Percentiles rank a stretch among this genome's conserved stretches.
Evolutionary conservation across 2,113 vertebrate species (phyloP).

Genomic region (Prietella phreatophila): DNA sequence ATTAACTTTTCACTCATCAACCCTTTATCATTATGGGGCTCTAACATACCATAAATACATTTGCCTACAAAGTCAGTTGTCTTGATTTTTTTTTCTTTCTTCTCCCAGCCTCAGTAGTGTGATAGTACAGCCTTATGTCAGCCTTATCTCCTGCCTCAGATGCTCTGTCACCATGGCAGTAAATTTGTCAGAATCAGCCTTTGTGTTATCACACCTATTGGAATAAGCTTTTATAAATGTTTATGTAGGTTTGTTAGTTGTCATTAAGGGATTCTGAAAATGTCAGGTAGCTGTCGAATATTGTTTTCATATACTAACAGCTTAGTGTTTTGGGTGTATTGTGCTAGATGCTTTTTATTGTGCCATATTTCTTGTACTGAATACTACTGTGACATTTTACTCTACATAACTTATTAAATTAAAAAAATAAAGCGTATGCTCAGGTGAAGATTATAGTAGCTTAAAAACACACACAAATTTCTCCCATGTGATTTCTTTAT

Average conservation of each 20-base stretch:
- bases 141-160: slow-evolving; percentile 1
- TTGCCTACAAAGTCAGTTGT: neutral
- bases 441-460: neutral
- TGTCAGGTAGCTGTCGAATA: neutral
- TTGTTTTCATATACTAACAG: neutral
- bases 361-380: neutral
- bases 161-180: neutral
- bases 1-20: slow-evolving; percentile 11
- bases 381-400: neutral
- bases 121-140: neutral
- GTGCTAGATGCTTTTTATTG: neutral
- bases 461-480: neutral
- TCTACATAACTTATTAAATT: neutral
- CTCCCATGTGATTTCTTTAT: neutral
- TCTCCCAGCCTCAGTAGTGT: neutral
- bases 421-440: neutral
- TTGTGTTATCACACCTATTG: neutral
- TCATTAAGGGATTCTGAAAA: no score
- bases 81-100: neutral
- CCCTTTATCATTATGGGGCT: neutral
- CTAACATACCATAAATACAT: neutral
- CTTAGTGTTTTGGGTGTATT: neutral
- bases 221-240: neutral
- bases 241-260: neutral
- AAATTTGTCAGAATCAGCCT: neutral